Evolutionary conservation across 2,888 invertebrate genomes (phyloP).

Genomic region (Drosophila monieri): DNA sequence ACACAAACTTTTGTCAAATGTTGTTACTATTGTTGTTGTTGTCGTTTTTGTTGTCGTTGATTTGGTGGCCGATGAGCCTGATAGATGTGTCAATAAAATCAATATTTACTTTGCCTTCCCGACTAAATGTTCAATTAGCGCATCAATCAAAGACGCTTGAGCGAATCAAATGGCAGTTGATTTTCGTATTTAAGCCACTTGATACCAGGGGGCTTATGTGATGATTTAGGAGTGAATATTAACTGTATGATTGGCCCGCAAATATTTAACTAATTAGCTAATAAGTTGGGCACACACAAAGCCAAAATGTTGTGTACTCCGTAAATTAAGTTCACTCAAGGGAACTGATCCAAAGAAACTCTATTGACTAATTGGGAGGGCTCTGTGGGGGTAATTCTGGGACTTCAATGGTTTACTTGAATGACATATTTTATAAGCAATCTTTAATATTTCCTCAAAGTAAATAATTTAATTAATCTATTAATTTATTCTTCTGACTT

Average conservation of each 20-base stretch:
- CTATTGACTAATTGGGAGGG: not conserved
- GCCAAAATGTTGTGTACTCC: slow-evolving; percentile 11
- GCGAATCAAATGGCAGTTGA: slow-evolving; percentile 27
- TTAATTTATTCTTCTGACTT: no score
- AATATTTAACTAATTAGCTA: slow-evolving; percentile 63
- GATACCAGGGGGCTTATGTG: slow-evolving; percentile 20
- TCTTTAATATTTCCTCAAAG: no score
- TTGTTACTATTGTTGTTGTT: slow-evolving; percentile 17
- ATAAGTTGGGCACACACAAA: slow-evolving; percentile 39
- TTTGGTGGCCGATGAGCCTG: slow-evolving; percentile 22
- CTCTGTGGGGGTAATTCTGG: not conserved
- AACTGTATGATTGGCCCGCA: slow-evolving; percentile 42
- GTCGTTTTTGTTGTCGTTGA: slow-evolving; percentile 10
- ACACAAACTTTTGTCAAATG: slow-evolving; percentile 44
- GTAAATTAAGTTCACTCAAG: not conserved
- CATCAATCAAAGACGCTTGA: slow-evolving; percentile 54
- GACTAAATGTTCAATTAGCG: slow-evolving; percentile 60
- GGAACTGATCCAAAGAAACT: slow-evolving; percentile 1
- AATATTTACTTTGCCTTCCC: slow-evolving; percentile 58
- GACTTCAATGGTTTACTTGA: not conserved
- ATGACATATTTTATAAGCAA: no score
- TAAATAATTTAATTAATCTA: no score
- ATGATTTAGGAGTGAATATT: slow-evolving; percentile 36
- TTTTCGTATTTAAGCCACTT: slow-evolving; percentile 27
- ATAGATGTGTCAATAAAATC: slow-evolving; percentile 63